Percentiles rank a stretch among this genome's conserved stretches.
Conservation (phyloP, 2,797 vertebrate species). For the Poecilia gillii region DNA sequence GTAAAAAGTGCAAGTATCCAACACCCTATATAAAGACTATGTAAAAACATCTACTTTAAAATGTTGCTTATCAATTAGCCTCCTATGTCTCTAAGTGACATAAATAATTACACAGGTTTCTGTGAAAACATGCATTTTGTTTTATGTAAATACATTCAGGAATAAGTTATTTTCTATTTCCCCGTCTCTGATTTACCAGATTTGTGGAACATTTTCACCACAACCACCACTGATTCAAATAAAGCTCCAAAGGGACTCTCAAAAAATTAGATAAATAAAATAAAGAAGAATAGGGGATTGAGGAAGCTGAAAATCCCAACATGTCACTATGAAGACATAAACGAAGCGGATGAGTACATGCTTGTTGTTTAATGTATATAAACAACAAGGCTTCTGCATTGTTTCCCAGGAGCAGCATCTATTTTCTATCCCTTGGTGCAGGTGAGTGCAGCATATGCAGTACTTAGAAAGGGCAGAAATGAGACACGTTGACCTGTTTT, state of each 20-base stretch:
- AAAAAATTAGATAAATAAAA: neutral
- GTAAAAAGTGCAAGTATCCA: neutral
- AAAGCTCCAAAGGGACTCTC: neutral
- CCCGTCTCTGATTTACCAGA: neutral
- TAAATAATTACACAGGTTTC: neutral
- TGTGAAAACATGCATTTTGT: neutral
- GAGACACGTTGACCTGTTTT: constrained; percentile 33
- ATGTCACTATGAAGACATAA: neutral
- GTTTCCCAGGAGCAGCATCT: neutral
- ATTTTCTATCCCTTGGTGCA: neutral
- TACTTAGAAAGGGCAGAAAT: neutral
- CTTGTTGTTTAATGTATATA: constrained; percentile 1
- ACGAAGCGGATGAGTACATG: neutral
- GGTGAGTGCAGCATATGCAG: constrained; percentile 18
- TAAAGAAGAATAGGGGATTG: neutral
- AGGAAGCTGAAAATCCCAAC: neutral
- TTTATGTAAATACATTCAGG: neutral
- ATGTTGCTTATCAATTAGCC: neutral
- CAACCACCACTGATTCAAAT: neutral
- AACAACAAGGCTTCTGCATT: constrained; percentile 1
- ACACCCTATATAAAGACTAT: neutral
- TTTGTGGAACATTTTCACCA: neutral
- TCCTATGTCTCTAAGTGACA: neutral
- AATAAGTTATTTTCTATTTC: neutral
- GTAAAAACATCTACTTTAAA: neutral